Conservation (phyloP, 2,888 invertebrate species). For the Spialia ferax region DNA sequence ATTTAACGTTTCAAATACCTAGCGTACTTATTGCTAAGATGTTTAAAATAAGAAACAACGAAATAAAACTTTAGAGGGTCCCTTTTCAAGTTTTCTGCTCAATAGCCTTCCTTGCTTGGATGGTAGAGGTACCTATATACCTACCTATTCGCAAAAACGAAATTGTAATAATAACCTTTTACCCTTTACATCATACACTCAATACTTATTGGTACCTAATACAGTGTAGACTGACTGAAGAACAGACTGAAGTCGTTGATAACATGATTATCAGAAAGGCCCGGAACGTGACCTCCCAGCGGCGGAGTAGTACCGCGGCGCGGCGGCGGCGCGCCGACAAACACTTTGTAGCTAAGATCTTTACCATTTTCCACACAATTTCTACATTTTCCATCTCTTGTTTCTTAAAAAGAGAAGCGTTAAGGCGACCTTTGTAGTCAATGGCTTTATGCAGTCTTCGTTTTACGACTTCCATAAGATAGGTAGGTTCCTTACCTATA, state of each 20-base stretch:
- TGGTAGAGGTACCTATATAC: too few relatives aligned
- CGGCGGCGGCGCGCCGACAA: slow-evolving; percentile 7
- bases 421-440: background rate
- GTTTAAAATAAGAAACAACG: too few relatives aligned
- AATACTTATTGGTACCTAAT: background rate
- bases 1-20: too few relatives aligned
- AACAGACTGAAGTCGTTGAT: slow-evolving; percentile 6
- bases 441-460: background rate
- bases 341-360: slow-evolving; percentile 5
- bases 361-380: slow-evolving; percentile 23
- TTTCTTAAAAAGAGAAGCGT: too few relatives aligned
- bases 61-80: too few relatives aligned
- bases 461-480: background rate
- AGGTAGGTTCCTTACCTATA: background rate
- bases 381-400: too few relatives aligned
- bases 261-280: slow-evolving; percentile 33
- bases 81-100: too few relatives aligned
- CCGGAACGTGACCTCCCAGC: slow-evolving; percentile 20
- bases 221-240: background rate
- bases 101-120: too few relatives aligned
- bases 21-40: too few relatives aligned
- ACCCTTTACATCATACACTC: background rate
- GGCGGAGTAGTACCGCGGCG: background rate
- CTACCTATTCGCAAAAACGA: background rate
- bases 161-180: background rate